phyloP scores from a whole-genome alignment of 2,888 invertebrate genomes.

The Diaprepes abbreviatus region DNA sequence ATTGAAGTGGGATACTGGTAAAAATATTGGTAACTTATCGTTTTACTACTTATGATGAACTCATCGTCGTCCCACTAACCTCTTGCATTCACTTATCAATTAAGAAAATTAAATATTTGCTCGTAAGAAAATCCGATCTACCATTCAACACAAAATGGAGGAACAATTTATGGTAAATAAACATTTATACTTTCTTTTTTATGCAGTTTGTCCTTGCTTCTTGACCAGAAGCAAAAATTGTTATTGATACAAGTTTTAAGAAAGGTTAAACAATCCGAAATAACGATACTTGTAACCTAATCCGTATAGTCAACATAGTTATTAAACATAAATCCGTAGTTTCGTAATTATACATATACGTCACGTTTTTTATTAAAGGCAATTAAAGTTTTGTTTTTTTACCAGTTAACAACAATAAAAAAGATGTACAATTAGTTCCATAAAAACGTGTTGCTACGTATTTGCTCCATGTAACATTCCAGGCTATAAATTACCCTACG shows the following conservation, averaged over 20 bases:
- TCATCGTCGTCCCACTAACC: constrained; percentile 26
- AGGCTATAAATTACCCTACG: no score
- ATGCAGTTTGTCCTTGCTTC: constrained; percentile 6
- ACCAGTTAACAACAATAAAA: no score
- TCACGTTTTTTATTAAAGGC: no score
- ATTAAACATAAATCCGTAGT: no score
- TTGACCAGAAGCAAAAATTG: neutral
- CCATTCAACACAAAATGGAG: neutral
- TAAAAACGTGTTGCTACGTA: no score
- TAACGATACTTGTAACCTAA: no score
- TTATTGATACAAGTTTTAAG: neutral
- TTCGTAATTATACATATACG: no score
- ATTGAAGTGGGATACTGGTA: no score
- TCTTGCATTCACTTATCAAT: constrained; percentile 1
- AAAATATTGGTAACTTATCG: neutral
- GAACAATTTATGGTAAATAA: constrained; percentile 11
- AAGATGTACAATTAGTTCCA: no score
- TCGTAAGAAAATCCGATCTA: constrained; percentile 4
- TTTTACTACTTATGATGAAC: neutral
- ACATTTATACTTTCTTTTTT: constrained; percentile 12
- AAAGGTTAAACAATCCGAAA: neutral
- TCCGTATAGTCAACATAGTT: no score
- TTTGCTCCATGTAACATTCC: no score
- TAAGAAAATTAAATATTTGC: constrained; percentile 22
- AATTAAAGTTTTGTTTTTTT: no score